Percentiles rank a stretch among this genome's conserved stretches.
Evolutionary conservation across 2,888 invertebrate species (phyloP).

Genomic region (Acleris holmiana): DNA sequence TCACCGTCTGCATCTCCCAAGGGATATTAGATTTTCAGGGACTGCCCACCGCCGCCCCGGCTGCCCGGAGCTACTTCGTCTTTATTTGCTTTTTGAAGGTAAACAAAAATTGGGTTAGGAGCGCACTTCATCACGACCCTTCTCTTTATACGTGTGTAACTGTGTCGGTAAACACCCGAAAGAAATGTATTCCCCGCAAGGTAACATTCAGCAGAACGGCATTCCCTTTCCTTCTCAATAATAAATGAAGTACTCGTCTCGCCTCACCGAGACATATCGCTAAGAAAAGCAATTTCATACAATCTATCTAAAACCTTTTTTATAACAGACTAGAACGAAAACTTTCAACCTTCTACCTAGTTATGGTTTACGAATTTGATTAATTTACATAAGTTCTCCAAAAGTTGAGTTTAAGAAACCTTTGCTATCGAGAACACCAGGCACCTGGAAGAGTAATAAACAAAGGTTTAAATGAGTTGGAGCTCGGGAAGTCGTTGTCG

Average conservation of each 20-base stretch:
- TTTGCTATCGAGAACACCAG: conserved; percentile 34
- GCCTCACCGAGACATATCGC: not conserved
- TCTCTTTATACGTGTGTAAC: conserved; percentile 22
- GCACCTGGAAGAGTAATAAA: conserved; percentile 41
- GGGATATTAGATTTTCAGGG: conserved; percentile 68
- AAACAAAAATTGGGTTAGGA: conserved; percentile 28
- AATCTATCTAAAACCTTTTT: not conserved
- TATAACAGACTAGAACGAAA: not conserved
- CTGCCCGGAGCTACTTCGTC: conserved; percentile 51
- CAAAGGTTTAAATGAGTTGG: conserved; percentile 45
- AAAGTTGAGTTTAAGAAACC: conserved; percentile 19
- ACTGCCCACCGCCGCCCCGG: conserved; percentile 43
- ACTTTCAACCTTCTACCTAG: conserved; percentile 4
- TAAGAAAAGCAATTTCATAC: not conserved
- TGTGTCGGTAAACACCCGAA: conserved; percentile 5
- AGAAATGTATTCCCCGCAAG: conserved; percentile 9
- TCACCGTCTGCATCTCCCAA: conserved; percentile 62
- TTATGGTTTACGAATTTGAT: conserved; percentile 25
- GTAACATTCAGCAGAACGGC: not conserved
- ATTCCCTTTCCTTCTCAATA: conserved; percentile 15
- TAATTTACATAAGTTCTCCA: conserved; percentile 21
- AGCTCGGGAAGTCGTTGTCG: conserved; percentile 44
- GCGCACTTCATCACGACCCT: conserved; percentile 30
- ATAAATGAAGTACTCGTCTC: conserved; percentile 17
- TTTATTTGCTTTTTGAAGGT: conserved; percentile 50